Percentiles rank a stretch among this genome's conserved stretches.
Conservation (phyloP, 2,888 invertebrate species). For the Busseola fusca region DNA sequence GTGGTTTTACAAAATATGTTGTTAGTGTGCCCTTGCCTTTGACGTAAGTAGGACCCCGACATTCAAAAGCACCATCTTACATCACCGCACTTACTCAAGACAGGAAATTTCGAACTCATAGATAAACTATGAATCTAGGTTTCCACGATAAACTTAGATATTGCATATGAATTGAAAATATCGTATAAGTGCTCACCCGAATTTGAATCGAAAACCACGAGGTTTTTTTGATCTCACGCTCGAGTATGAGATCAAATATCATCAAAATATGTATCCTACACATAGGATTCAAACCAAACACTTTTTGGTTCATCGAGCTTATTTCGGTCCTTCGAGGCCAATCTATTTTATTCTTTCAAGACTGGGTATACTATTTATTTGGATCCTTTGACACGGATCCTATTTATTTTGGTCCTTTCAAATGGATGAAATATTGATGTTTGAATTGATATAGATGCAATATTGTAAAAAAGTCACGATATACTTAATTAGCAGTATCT, state of each 20-base stretch:
- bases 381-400: too few relatives aligned
- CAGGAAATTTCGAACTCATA: background rate
- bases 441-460: background rate
- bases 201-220: too few relatives aligned
- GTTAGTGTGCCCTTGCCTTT: conserved; percentile 98
- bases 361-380: too few relatives aligned
- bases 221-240: too few relatives aligned
- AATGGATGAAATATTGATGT: too few relatives aligned
- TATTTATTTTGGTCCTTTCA: background rate
- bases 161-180: background rate
- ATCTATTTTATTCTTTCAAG: background rate
- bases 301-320: background rate
- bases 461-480: background rate
- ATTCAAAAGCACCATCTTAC: conserved; percentile 83
- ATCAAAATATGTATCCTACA: too few relatives aligned
- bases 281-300: background rate
- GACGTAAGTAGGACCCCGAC: conserved; percentile 97
- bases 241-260: background rate
- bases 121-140: background rate
- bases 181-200: background rate
- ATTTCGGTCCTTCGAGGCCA: background rate
- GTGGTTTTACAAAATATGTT: conserved; percentile 97
- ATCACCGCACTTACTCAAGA: background rate
- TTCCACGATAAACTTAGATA: background rate
- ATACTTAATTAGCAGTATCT: conserved; percentile 82